phyloP scores from a whole-genome alignment of 2,888 invertebrate species.

The Dryococelus australis region DNA sequence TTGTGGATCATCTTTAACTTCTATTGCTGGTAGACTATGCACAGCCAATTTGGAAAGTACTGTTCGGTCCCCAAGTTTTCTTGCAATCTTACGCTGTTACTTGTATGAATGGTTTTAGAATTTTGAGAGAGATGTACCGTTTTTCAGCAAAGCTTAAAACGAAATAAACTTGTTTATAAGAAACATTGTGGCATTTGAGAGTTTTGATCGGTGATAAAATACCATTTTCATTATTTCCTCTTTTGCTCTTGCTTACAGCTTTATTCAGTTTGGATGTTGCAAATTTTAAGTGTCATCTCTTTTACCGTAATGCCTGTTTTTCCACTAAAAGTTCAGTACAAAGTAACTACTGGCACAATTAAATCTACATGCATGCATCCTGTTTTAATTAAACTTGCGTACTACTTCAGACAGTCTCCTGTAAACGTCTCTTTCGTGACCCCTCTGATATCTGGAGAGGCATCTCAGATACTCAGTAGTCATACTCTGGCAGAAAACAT shows the following conservation, averaged over 20 bases:
- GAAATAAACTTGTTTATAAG: neutral
- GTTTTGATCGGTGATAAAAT: constrained; percentile 17
- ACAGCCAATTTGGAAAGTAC: neutral
- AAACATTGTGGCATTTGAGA: neutral
- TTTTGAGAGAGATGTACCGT: neutral
- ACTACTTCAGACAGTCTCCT: neutral
- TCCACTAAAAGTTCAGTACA: neutral
- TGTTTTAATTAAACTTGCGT: neutral
- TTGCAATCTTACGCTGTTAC: neutral
- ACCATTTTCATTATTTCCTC: neutral
- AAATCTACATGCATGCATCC: constrained; percentile 11
- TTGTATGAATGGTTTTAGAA: neutral
- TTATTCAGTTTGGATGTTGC: neutral
- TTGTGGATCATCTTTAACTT: neutral
- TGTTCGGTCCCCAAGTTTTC: neutral
- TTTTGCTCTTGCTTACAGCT: neutral
- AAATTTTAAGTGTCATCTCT: constrained; percentile 18
- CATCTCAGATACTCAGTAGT: neutral
- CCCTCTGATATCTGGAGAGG: neutral
- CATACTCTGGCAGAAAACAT: constrained; percentile 4
- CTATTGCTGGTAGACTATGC: constrained; percentile 13
- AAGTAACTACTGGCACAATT: neutral
- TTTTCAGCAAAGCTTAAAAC: constrained; percentile 1
- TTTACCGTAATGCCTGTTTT: neutral
- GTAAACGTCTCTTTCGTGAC: neutral